Percentiles rank a stretch among this genome's conserved stretches.
phyloP scores from a whole-genome alignment of 1,140 invertebrate genomes.

The Coenobita brevimanus region DNA sequence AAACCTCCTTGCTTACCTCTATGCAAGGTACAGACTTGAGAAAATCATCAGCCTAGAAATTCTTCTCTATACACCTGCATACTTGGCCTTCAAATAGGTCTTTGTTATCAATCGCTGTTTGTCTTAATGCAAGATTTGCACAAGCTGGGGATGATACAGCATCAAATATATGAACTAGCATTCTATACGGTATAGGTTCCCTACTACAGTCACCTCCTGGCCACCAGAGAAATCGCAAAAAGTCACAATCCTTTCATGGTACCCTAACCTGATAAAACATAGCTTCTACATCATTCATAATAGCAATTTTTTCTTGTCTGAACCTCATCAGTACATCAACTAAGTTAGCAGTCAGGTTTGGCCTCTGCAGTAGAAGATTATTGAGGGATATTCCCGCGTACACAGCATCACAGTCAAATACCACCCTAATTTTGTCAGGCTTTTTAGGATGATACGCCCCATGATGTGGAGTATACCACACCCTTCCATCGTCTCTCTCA shows the following conservation, averaged over 20 bases:
- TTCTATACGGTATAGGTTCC: background rate
- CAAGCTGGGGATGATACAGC: background rate
- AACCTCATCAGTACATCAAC: conserved; percentile 35
- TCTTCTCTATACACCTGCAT: background rate
- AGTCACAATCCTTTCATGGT: background rate
- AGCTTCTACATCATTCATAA: conserved; percentile 30
- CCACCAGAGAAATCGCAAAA: conserved; percentile 23
- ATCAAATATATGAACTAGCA: conserved; percentile 11
- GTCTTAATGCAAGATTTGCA: conserved; percentile 37
- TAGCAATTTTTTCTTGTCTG: conserved; percentile 1
- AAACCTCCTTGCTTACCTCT: background rate
- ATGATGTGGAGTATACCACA: conserved; percentile 20
- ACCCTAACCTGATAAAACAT: conserved; percentile 52
- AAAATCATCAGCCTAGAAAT: conserved; percentile 32
- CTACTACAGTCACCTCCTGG: background rate
- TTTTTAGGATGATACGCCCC: conserved; percentile 47
- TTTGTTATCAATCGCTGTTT: conserved; percentile 9
- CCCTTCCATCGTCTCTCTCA: too few relatives aligned
- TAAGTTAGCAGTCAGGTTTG: conserved; percentile 27
- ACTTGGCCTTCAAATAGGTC: background rate
- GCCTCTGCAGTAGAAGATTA: conserved; percentile 19
- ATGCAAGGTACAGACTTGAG: background rate
- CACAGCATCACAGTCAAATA: conserved; percentile 36
- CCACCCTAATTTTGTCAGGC: conserved; percentile 24
- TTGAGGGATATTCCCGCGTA: conserved; percentile 18